Conservation (phyloP, 53 echinoderm and acorn worm species). For the Luidia sarsii region DNA sequence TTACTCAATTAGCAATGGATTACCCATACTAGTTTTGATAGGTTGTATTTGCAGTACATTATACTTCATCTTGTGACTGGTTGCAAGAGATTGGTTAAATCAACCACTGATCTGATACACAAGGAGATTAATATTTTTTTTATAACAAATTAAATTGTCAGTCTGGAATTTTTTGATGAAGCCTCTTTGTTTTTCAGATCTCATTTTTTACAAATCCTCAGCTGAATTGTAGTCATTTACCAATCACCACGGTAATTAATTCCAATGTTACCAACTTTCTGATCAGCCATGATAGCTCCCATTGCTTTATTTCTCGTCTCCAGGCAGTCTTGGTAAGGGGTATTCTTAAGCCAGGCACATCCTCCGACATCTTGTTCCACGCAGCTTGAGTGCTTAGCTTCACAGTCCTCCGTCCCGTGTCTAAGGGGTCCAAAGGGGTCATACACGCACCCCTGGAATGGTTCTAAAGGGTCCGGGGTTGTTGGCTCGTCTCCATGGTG, state of each 20-base stretch:
- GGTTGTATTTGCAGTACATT: too few species aligned
- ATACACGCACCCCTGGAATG: constrained; percentile 55
- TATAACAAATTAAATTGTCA: neutral
- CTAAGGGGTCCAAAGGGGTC: constrained; percentile 29
- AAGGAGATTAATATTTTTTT: neutral
- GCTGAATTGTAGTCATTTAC: too few species aligned
- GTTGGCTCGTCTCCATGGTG: too few species aligned
- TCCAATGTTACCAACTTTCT: neutral
- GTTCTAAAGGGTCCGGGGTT: constrained; percentile 26
- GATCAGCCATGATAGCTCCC: neutral
- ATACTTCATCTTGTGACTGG: too few species aligned
- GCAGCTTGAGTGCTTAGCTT: constrained; percentile 78
- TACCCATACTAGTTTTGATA: too few species aligned
- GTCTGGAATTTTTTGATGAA: too few species aligned
- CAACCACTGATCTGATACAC: too few species aligned
- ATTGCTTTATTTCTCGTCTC: constrained; percentile 38
- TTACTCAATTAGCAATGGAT: too few species aligned
- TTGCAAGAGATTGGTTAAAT: too few species aligned
- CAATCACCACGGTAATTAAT: constrained; percentile 1
- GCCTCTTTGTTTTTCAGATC: neutral
- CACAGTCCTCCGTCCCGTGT: constrained; percentile 68
- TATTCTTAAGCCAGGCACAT: constrained; percentile 73
- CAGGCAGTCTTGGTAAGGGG: constrained; percentile 65
- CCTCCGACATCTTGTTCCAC: constrained; percentile 32
- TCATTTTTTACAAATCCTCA: neutral